Conservation (phyloP, 2,888 invertebrate species). For the Tetanocera ferruginea region DNA sequence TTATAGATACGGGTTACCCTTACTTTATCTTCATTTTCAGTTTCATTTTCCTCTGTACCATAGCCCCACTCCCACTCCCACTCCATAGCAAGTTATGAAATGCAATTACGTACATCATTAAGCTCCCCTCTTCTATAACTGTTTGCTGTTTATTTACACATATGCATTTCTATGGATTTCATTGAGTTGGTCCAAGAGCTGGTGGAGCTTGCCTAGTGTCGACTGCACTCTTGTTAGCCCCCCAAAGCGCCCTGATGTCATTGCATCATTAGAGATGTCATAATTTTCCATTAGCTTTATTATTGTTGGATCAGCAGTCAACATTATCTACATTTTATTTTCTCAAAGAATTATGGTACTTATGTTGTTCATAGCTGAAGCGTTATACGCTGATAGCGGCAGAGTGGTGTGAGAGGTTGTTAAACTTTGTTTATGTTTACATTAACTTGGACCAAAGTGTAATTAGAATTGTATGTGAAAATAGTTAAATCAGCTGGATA, state of each 20-base stretch:
- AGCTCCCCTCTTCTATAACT: slow-evolving; percentile 9
- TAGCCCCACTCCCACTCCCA: not conserved
- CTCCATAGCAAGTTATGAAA: slow-evolving; percentile 29
- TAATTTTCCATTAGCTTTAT: slow-evolving; percentile 51
- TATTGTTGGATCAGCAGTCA: slow-evolving; percentile 32
- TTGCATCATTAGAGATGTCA: slow-evolving; percentile 51
- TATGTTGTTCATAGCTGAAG: too few species aligned
- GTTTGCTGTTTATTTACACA: slow-evolving; percentile 42
- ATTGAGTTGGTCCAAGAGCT: too few species aligned
- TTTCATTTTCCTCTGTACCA: not conserved
- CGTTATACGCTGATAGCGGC: too few species aligned
- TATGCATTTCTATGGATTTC: slow-evolving; percentile 8
- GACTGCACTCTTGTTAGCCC: too few species aligned
- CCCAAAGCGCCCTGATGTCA: slow-evolving; percentile 34
- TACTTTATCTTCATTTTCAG: not conserved
- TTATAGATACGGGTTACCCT: not conserved
- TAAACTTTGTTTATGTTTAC: too few species aligned
- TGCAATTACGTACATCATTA: slow-evolving; percentile 50
- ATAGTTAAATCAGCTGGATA: too few species aligned
- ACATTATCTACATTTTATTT: too few species aligned
- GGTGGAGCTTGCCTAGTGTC: too few species aligned
- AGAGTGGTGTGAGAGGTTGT: too few species aligned
- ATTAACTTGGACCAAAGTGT: too few species aligned
- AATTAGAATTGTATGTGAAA: too few species aligned
- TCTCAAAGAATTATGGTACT: too few species aligned